Evolutionary conservation across 2,888 invertebrate genomes (phyloP), one percentile per base, ranked within the genome.

Genomic region (Brachycybe producta): DNA sequence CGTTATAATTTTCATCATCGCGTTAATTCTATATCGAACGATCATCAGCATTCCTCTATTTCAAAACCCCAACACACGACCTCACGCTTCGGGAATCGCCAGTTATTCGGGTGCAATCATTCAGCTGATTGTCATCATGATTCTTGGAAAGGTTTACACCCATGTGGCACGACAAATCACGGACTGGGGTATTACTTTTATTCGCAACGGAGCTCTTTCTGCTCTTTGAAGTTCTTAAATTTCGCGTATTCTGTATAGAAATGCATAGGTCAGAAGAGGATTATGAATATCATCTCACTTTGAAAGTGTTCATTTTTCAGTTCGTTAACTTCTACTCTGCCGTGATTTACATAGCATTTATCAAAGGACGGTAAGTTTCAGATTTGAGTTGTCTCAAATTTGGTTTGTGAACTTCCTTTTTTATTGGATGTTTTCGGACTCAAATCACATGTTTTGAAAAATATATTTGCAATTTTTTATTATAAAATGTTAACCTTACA

Each of bases 261-360:
- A 67, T 67, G 67, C 68, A 69, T 56, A 60, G 72, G 26, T 75
- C 75, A 1, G 74, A 75, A 61, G 68, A 70, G 15, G 74, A 75
- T 54, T 76, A 74, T 59, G 75, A 77, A 59, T 73, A 74, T 63
- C 73, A 73, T 57, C 69, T 74, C 56, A 75, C 75, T 23, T 68
- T 76, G 62, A 76, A 76, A 64, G 70, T 76, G 51, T 76, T 75
- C 64, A 64, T 73, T 49, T 74, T 76, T 58, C 75, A 76, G 62
- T 76, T 76, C 61, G 72, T 75, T 62, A 77, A 76, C 63, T 76
- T 70, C 62, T 76, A 76, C 61, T 73, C 75, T 2, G 74, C 75
- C 34, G 70, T 76, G 52, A 70, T 76, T 62, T 77, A 76, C 65
- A 75, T 76, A 52, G 76, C 76, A 3, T 77, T 77, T 63, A 72